Evolutionary conservation across 1,140 invertebrate genomes (phyloP), one percentile per base, ranked within the genome.

Genomic region (Mactra quadrangularis): DNA sequence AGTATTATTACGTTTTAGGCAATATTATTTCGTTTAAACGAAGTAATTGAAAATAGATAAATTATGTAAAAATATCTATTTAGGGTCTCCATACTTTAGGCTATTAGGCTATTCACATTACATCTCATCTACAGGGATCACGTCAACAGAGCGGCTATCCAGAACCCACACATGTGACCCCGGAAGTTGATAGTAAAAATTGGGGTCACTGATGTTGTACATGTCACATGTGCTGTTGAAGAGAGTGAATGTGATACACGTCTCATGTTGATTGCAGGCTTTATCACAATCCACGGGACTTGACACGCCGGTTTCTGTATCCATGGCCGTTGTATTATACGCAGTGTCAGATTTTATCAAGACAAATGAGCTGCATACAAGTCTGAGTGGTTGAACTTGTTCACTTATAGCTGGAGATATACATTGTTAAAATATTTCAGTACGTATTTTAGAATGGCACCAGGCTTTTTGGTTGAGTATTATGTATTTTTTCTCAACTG

Each of bases 101-200:
- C n/a, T n/a, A n/a, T n/a, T n/a, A n/a, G n/a, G n/a, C n/a, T n/a
- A n/a, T n/a, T n/a, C n/a, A n/a, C n/a, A n/a, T n/a, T n/a, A n/a
- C n/a, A n/a, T n/a, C n/a, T n/a, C n/a, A n/a, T n/a, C n/a, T n/a
- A n/a, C n/a, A n/a, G n/a, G n/a, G n/a, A n/a, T n/a, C n/a, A n/a
- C n/a, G n/a, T n/a, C n/a, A 41, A 41, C 38, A 41, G 38, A 7
- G 38, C 38, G 38, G 15, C 15, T 15, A 7, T 41, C 15, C 38
- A 70, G 27, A 50, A n/a, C 41, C 66, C 66, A 70, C 6, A 70
- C 27, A 11, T 50, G 25, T 27, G 66, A 52, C 9, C 50, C 25
- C 19, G 22, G 15, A 15, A 45, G 13, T 25, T 0, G 9, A 52
- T 52, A 70, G 15, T 50, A 17, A 15, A 70, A 25, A 1, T 9